phyloP scores from a whole-genome alignment of 2,113 vertebrate species.

The Paradoxurus hermaphroditus region DNA sequence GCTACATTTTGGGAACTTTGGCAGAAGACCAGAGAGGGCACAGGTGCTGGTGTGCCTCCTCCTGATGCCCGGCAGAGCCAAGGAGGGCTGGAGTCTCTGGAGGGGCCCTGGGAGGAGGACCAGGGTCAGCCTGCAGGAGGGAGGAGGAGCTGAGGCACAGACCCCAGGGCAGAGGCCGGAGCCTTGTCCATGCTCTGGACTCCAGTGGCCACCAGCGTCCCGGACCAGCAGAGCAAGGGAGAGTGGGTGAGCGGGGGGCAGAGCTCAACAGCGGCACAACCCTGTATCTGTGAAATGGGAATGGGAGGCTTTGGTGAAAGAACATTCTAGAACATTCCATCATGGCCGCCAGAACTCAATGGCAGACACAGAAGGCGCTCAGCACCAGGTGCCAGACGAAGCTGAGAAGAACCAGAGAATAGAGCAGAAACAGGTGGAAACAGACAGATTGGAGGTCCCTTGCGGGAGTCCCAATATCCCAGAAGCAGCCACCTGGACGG shows the following conservation, averaged over 20 bases:
- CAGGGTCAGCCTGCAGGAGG: not conserved
- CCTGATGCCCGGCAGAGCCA: not conserved
- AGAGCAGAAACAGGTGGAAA: not conserved
- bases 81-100: not conserved
- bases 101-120: not conserved
- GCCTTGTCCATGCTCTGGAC: not conserved
- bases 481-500: accelerated
- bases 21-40: not conserved
- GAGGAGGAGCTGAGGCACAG: not conserved
- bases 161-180: not conserved
- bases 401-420: not conserved
- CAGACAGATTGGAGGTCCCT: not conserved
- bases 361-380: not conserved
- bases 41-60: not conserved
- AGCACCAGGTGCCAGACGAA: not conserved
- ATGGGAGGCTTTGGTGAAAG: not conserved
- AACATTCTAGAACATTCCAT: not conserved
- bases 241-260: not conserved
- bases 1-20: not conserved
- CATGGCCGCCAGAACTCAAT: not conserved
- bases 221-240: not conserved
- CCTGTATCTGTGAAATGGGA: not conserved
- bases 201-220: not conserved
- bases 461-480: not conserved
- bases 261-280: not conserved